These are phyloP conservation scores for Aphis craccivora DNA, from an alignment of 1,140 invertebrate genomes.

Conservation along the genomic window DNA sequence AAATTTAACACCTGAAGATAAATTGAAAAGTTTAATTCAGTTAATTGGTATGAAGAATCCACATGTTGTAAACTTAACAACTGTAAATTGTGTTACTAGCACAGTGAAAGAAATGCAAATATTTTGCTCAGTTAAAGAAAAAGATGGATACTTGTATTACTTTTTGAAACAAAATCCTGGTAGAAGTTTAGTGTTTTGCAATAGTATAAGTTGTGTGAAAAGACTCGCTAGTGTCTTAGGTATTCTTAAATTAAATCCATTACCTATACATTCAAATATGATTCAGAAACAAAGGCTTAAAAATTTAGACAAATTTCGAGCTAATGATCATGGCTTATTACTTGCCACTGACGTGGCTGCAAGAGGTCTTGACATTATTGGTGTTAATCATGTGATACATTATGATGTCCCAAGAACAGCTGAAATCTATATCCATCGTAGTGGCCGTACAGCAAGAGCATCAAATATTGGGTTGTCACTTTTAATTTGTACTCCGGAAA, in stretches of 20 bases:
- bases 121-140: conserved; percentile 75
- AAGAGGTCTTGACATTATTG: conserved; percentile 93
- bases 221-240: conserved; percentile 83
- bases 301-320: conserved; percentile 91
- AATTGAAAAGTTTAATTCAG: conserved; percentile 72
- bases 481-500: conserved; percentile 88
- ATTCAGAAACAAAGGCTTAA: conserved; percentile 92
- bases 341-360: conserved; percentile 98
- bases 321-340: conserved; percentile 77
- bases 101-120: conserved; percentile 75
- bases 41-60: conserved; percentile 83
- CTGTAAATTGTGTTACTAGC: conserved; percentile 78
- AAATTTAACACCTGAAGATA: conserved; percentile 49
- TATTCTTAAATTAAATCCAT: conserved; percentile 77
- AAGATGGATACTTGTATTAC: conserved; percentile 94
- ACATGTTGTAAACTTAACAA: conserved; percentile 93
- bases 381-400: conserved; percentile 94
- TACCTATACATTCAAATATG: conserved; percentile 94
- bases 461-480: conserved; percentile 88
- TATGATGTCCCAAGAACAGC: conserved; percentile 96
- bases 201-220: conserved; percentile 93
- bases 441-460: conserved; percentile 93
- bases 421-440: conserved; percentile 95
- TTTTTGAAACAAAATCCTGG: conserved; percentile 85
- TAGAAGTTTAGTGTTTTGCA: conserved; percentile 94